phyloP scores from a whole-genome alignment of 2,797 vertebrate genomes.

The Cyclura pinguis region DNA sequence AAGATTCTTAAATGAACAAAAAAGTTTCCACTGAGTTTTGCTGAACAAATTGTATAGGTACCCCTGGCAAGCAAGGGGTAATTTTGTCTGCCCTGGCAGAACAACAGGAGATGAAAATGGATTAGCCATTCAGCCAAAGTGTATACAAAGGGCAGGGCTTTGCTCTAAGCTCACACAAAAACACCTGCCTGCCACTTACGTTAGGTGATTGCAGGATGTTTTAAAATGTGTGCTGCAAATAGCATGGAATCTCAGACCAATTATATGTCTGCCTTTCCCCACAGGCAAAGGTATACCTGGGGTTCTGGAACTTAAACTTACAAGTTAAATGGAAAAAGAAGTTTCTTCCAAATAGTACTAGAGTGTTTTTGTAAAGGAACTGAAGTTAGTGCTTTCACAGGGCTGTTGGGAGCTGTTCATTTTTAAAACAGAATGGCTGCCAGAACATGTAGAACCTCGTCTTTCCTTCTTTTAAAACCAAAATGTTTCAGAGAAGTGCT shows the following conservation, averaged over 20 bases:
- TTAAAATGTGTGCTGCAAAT: conserved; percentile 36
- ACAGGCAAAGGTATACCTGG: conserved; percentile 33
- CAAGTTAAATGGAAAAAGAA: neutral
- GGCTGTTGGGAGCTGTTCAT: neutral
- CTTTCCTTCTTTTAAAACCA: neutral
- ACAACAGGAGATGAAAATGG: conserved; percentile 64
- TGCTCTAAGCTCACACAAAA: conserved; percentile 56
- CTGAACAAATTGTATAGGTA: conserved; percentile 61
- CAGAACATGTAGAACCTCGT: neutral
- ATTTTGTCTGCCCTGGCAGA: conserved; percentile 58
- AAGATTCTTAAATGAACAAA: conserved; percentile 64
- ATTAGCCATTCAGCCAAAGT: conserved; percentile 61
- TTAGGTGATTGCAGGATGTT: conserved; percentile 51
- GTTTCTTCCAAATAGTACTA: neutral
- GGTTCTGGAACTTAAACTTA: conserved; percentile 47
- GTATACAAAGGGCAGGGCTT: conserved; percentile 48
- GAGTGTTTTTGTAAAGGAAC: conserved; percentile 2
- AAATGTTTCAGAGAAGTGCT: neutral
- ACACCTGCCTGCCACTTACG: conserved; percentile 6
- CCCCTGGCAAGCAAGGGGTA: conserved; percentile 34
- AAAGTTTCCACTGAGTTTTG: conserved; percentile 69
- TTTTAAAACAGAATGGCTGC: neutral
- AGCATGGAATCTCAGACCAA: conserved; percentile 47
- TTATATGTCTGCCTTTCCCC: conserved; percentile 54
- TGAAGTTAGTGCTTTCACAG: neutral